phyloP scores from a whole-genome alignment of 1,140 invertebrate species.

The Apis dorsata region DNA sequence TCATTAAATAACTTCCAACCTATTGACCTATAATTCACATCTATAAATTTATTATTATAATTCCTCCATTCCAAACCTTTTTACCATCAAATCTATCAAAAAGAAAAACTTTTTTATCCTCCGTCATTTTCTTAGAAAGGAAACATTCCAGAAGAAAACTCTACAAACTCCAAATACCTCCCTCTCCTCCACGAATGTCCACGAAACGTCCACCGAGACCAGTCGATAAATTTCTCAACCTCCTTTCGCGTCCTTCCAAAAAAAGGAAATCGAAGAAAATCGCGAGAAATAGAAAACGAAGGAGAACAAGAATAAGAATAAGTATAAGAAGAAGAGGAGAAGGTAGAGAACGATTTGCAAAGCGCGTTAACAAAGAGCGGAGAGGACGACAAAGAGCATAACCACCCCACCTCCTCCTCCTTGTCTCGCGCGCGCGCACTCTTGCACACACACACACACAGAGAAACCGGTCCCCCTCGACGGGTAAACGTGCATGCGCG shows the following conservation, averaged over 20 bases:
- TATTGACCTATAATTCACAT: too few species aligned
- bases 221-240: too few species aligned
- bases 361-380: conserved; percentile 45
- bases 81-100: too few species aligned
- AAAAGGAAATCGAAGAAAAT: neutral
- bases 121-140: too few species aligned
- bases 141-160: too few species aligned
- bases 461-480: neutral
- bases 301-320: neutral
- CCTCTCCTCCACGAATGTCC: too few species aligned
- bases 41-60: too few species aligned
- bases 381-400: conserved; percentile 49
- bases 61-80: too few species aligned
- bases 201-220: too few species aligned
- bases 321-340: neutral
- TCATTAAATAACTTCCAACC: too few species aligned
- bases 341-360: conserved; percentile 25
- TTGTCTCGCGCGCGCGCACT: conserved; percentile 15
- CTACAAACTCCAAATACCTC: neutral
- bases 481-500: conserved; percentile 21
- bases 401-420: conserved; percentile 11
- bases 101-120: too few species aligned
- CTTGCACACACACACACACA: neutral
- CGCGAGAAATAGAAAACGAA: neutral
- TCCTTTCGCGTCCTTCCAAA: neutral